phyloP scores from a whole-genome alignment of 2,888 invertebrate species.

The Drosophila quinaria region DNA sequence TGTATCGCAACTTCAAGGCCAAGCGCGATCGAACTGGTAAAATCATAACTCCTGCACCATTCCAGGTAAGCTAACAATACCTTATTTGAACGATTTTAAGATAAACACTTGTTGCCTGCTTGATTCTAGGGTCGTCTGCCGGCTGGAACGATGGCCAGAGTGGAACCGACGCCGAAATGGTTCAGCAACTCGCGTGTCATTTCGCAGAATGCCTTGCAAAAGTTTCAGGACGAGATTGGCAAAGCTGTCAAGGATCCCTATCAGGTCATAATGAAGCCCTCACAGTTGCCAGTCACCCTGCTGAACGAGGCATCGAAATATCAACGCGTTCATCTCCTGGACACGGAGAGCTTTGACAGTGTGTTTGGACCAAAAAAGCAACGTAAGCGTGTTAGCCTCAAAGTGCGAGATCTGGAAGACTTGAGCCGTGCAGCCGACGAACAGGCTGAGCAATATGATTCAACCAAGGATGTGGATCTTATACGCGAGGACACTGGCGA shows the following conservation, averaged over 20 bases:
- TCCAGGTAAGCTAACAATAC: constrained; percentile 88
- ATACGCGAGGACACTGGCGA: constrained; percentile 93
- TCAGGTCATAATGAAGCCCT: constrained; percentile 98
- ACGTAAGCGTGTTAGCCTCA: constrained; percentile 94
- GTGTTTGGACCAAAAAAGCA: constrained; percentile 99
- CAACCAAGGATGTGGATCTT: constrained; percentile 93
- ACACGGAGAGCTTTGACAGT: constrained; percentile 96
- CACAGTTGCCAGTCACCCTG: constrained; percentile 96
- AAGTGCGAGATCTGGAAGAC: constrained; percentile 91
- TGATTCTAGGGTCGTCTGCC: constrained; percentile 89
- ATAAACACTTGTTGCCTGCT: constrained; percentile 5
- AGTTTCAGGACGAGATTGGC: constrained; percentile 97
- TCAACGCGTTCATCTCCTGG: constrained; percentile 96
- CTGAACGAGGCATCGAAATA: constrained; percentile 96
- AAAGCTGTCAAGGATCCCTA: constrained; percentile 98
- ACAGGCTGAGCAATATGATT: constrained; percentile 91
- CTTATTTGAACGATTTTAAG: fast-evolving
- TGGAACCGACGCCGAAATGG: constrained; percentile 99
- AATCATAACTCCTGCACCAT: constrained; percentile 97
- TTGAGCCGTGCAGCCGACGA: constrained; percentile 91
- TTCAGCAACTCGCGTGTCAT: constrained; percentile 99
- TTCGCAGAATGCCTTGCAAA: constrained; percentile 94
- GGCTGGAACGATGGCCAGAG: constrained; percentile 96
- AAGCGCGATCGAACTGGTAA: constrained; percentile 95
- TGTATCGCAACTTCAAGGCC: constrained; percentile 99